Evolutionary conservation across 2,888 invertebrate species (phyloP).

Genomic region (Microctonus brassicae): DNA sequence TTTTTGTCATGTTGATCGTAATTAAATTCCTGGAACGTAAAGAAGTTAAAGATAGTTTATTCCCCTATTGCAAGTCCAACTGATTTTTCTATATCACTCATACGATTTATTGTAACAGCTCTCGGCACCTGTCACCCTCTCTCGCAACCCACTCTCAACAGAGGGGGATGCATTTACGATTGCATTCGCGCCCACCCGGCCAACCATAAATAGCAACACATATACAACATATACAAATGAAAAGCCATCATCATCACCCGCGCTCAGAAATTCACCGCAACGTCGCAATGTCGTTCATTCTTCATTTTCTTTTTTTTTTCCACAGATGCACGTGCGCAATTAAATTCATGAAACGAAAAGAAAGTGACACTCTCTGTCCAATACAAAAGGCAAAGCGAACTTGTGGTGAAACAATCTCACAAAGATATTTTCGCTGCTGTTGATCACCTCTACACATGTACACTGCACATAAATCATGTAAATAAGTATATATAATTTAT

Average conservation of each 20-base stretch:
- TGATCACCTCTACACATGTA: neutral
- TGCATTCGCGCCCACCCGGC: conserved; percentile 22
- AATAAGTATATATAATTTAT: too few relatives aligned
- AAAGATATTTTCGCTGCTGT: neutral
- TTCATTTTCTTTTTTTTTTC: conserved; percentile 24
- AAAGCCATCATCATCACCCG: conserved; percentile 29
- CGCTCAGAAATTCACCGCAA: conserved; percentile 10
- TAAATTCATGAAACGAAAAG: neutral
- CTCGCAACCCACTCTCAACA: conserved; percentile 29
- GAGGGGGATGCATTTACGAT: conserved; percentile 20
- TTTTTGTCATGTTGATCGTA: neutral
- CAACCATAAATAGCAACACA: conserved; percentile 30
- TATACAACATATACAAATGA: neutral
- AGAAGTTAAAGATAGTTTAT: conserved; percentile 18
- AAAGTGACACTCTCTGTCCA: neutral
- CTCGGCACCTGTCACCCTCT: conserved; percentile 63
- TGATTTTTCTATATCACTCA: conserved; percentile 38
- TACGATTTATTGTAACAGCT: conserved; percentile 58
- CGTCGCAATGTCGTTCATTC: neutral
- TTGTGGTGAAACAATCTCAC: neutral
- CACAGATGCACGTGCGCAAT: conserved; percentile 10
- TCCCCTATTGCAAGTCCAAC: neutral
- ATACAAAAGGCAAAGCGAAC: neutral
- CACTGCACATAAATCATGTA: too few relatives aligned
- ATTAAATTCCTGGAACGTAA: neutral